phyloP scores from a whole-genome alignment of 2,113 vertebrate genomes.

The Dolichotis patagonum region DNA sequence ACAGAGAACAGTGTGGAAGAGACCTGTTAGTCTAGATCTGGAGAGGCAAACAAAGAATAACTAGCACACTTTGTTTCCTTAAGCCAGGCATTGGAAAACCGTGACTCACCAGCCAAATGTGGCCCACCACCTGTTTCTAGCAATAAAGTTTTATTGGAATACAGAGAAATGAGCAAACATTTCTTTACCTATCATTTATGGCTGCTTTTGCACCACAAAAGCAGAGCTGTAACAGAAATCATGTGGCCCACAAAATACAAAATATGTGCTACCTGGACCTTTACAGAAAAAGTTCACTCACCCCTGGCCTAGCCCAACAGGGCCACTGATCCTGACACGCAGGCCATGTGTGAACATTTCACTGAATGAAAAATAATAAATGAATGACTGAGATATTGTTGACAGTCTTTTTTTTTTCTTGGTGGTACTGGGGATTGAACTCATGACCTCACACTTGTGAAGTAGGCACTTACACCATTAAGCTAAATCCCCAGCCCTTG shows the following conservation, averaged over 20 bases:
- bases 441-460: no score
- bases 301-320: background rate
- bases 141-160: constrained; percentile 26
- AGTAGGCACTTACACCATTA: no score
- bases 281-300: background rate
- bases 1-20: background rate
- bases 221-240: background rate
- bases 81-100: background rate
- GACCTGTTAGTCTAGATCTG: background rate
- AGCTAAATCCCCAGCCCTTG: no score
- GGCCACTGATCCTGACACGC: background rate
- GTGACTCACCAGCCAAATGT: background rate
- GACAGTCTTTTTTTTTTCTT: no score
- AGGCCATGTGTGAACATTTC: background rate
- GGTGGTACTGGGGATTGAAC: no score
- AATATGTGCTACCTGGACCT: background rate
- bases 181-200: background rate
- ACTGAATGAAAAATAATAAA: background rate
- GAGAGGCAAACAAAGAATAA: background rate
- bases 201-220: background rate
- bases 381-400: background rate
- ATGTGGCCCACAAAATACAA: background rate
- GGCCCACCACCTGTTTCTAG: background rate
- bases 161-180: background rate
- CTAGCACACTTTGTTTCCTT: background rate